These are phyloP conservation scores for Ceratoteleas bidentatus DNA, from an alignment of 1,140 invertebrate species.

Conservation along the genomic window DNA sequence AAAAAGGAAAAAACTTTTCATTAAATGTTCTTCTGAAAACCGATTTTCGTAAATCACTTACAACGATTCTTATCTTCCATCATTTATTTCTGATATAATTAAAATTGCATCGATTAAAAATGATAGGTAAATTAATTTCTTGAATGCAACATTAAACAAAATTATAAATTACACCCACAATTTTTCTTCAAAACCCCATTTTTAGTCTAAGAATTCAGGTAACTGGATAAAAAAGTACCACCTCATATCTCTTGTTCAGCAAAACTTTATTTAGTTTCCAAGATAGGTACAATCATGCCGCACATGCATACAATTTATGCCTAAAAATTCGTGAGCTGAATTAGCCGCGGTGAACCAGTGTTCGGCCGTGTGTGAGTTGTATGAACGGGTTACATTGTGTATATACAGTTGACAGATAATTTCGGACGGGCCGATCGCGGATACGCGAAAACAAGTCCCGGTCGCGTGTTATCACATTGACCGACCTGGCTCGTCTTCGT, in stretches of 20 bases:
- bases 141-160: too few relatives aligned
- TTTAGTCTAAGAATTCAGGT: too few relatives aligned
- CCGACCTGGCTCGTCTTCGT: conserved; percentile 18
- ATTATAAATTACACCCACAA: too few relatives aligned
- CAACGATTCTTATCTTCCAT: too few relatives aligned
- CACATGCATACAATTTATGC: conserved; percentile 61
- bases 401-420: conserved; percentile 49
- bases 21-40: too few relatives aligned
- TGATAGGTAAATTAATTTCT: too few relatives aligned
- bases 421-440: conserved; percentile 25
- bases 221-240: too few relatives aligned
- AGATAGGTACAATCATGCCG: conserved; percentile 52
- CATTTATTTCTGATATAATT: too few relatives aligned
- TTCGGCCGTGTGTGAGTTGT: conserved; percentile 40
- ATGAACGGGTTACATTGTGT: conserved; percentile 30
- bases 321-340: conserved; percentile 47
- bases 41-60: too few relatives aligned
- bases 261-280: conserved; percentile 43
- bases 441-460: conserved; percentile 34
- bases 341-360: conserved; percentile 28
- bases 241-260: conserved; percentile 6
- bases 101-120: too few relatives aligned
- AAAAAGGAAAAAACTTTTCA: too few relatives aligned
- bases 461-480: conserved; percentile 33
- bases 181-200: too few relatives aligned